Evolutionary conservation across 2,888 invertebrate species (phyloP), one percentile per base, ranked within the genome.

Genomic region (Pyrrhosoma nymphula): DNA sequence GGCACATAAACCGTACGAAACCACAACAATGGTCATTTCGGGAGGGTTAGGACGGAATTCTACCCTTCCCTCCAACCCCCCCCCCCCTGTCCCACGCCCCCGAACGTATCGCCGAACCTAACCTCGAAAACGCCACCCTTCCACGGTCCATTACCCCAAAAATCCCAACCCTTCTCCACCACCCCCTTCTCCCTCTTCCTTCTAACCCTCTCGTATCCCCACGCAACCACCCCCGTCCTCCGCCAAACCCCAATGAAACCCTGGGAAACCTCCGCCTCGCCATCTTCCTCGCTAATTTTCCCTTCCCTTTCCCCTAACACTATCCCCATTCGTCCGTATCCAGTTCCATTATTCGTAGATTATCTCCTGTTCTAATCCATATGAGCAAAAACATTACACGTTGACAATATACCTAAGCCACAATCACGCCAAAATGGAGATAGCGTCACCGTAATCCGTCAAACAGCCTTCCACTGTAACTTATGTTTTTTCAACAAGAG

Each of bases 21-120:
- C 89, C 89, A 89, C 89, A 89, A 89, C 89, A 89, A 89, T 89
- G 89, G 89, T 89, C 89, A 56, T 47, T 89, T 47, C 56, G 89
- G 89, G 55, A 10, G 56, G 89, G 89, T 89, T 89, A 56, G 89
- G 89, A 56, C 89, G 89, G n/a, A 56, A 88, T n/a, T 39, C 39
- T n/a, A 20, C 23, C 69, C 69, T 69, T 26, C 26, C 6, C 23
- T 12, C 47, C 47, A 8, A 2, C 69, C n/a, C n/a, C 26, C 10
- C 4, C 12, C n/a, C 69, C 69, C n/a, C n/a, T 6, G 10, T 26
- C 12, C n/a, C 69, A 10, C 16, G 4, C 69, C 47, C 47, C 88
- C 60, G 60, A 10, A 60, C 35, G 88, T 88, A 88, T 88, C 88
- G n/a, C 88, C 39, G 47, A 88, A 47, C 88, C 88, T 23, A 88